Percentiles rank a stretch among this genome's conserved stretches.
Evolutionary conservation across 1,140 invertebrate species (phyloP).

Genomic region (Kradibia gibbosae): DNA sequence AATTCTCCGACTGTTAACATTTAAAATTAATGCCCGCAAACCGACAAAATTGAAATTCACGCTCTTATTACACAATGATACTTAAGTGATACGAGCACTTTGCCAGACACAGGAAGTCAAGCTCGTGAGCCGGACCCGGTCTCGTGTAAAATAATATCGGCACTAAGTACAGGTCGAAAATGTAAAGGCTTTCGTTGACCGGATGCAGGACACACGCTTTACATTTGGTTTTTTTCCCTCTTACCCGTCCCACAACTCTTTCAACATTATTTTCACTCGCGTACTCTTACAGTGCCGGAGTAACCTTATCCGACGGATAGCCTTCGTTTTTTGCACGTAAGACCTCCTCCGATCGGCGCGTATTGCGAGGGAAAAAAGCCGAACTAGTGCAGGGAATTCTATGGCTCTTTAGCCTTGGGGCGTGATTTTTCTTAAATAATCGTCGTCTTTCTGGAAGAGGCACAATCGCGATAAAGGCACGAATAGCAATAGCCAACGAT

Average conservation of each 20-base stretch:
- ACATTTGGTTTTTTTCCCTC: too few relatives aligned
- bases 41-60: slow-evolving; percentile 19
- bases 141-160: slow-evolving; percentile 22
- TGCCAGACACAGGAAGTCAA: slow-evolving; percentile 18
- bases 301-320: too few relatives aligned
- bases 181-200: slow-evolving; percentile 18
- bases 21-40: slow-evolving; percentile 22
- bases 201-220: slow-evolving; percentile 19
- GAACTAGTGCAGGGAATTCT: too few relatives aligned
- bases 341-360: too few relatives aligned
- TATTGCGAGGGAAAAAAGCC: too few relatives aligned
- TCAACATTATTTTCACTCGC: neutral
- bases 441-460: too few relatives aligned
- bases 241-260: neutral
- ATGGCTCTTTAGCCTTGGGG: too few relatives aligned
- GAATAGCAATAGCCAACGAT: neutral
- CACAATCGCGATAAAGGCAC: neutral
- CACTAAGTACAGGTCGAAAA: slow-evolving; percentile 38
- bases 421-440: too few relatives aligned
- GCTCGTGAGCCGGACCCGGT: slow-evolving; percentile 35
- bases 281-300: too few relatives aligned
- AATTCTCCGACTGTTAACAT: neutral
- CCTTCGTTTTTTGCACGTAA: too few relatives aligned
- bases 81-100: slow-evolving; percentile 23
- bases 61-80: neutral